These are phyloP conservation scores for Gyrodactylus bullatarudis DNA, from an alignment of 1,140 invertebrate genomes.

Conservation along the genomic window DNA sequence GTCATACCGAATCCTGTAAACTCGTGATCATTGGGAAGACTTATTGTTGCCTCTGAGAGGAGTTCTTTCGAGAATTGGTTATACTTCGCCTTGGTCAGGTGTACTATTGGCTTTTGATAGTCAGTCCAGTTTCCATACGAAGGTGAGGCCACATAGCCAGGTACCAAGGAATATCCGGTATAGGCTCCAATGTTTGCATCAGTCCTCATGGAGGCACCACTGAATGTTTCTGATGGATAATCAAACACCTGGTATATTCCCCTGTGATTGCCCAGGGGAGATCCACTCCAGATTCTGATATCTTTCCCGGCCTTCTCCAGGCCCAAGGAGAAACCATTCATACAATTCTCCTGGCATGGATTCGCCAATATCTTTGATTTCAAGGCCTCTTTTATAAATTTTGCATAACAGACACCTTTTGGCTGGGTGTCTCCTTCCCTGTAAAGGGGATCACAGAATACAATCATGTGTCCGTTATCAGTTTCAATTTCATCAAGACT, in stretches of 20 bases:
- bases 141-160: background rate
- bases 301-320: background rate
- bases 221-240: background rate
- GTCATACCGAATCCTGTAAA: background rate
- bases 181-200: background rate
- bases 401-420: background rate
- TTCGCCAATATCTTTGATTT: too few relatives aligned
- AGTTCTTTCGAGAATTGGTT: too few relatives aligned
- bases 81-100: too few relatives aligned
- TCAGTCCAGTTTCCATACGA: too few relatives aligned
- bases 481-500: background rate
- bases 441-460: background rate
- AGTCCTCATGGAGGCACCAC: background rate
- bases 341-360: background rate
- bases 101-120: too few relatives aligned
- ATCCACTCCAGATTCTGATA: background rate
- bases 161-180: background rate
- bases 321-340: background rate
- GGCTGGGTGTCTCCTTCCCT: background rate
- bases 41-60: too few relatives aligned
- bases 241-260: background rate
- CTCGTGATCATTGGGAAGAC: too few relatives aligned
- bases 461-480: background rate
- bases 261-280: background rate
- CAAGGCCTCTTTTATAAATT: background rate